Evolutionary conservation across 2,888 invertebrate genomes (phyloP).

Genomic region (Tortrix viridana): DNA sequence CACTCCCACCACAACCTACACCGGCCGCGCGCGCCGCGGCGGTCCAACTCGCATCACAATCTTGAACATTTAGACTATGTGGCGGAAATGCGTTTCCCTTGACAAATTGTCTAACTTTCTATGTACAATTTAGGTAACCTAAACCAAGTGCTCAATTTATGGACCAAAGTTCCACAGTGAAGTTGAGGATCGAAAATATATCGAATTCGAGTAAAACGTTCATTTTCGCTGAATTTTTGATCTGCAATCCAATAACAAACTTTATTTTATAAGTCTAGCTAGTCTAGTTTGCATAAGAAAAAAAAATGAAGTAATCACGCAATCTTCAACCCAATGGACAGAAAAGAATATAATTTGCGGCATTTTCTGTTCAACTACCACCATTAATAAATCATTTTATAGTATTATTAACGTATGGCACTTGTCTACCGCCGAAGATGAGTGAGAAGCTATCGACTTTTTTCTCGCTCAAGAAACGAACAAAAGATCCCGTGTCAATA

Average conservation of each 20-base stretch:
- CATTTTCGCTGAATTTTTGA: constrained; percentile 15
- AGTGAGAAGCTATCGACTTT: too few relatives aligned
- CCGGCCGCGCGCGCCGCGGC: constrained; percentile 77
- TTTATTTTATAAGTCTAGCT: constrained; percentile 25
- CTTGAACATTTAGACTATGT: constrained; percentile 86
- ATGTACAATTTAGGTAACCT: constrained; percentile 52
- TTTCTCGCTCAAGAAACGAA: too few relatives aligned
- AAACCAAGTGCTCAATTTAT: constrained; percentile 77
- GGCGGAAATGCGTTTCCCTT: constrained; percentile 87
- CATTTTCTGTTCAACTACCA: too few relatives aligned
- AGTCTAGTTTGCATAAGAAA: constrained; percentile 13
- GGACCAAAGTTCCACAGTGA: constrained; percentile 70
- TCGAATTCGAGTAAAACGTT: constrained; percentile 17
- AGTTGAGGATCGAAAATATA: constrained; percentile 28
- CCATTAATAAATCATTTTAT: too few relatives aligned
- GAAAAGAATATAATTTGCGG: too few relatives aligned
- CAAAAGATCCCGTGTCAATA: too few relatives aligned
- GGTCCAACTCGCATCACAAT: constrained; percentile 86
- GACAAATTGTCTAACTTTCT: constrained; percentile 64
- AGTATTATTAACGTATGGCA: too few relatives aligned
- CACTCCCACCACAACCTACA: constrained; percentile 87
- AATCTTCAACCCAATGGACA: too few relatives aligned
- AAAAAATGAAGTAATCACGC: too few relatives aligned
- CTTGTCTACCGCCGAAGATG: too few relatives aligned
- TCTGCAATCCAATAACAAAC: constrained; percentile 11